Conservation (phyloP, 2,888 invertebrate species). For the Dusona sp. region DNA sequence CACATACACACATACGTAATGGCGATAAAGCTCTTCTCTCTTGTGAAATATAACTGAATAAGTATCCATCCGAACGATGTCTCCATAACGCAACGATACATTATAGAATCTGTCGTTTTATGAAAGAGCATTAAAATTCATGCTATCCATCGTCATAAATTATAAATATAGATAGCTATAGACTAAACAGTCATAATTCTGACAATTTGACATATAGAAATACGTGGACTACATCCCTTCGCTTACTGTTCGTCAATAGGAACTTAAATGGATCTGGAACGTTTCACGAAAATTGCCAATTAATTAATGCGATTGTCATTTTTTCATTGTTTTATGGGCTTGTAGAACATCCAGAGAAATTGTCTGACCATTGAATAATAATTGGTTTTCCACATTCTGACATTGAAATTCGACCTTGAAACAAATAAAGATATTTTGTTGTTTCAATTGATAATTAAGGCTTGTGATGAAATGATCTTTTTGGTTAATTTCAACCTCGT, state of each 20-base stretch:
- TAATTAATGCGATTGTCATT: background rate
- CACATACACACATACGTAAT: background rate
- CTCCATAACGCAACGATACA: slow-evolving; percentile 34
- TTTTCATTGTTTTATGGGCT: background rate
- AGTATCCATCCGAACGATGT: slow-evolving; percentile 17
- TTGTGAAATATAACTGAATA: slow-evolving; percentile 44
- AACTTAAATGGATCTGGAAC: background rate
- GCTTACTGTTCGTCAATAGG: background rate
- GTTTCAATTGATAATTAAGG: background rate
- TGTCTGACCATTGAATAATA: background rate
- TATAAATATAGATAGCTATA: background rate
- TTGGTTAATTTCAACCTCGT: too few relatives aligned
- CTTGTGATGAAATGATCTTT: background rate
- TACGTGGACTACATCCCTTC: background rate
- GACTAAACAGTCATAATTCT: background rate
- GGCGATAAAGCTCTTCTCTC: slow-evolving; percentile 6
- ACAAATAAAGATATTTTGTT: background rate
- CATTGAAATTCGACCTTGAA: background rate
- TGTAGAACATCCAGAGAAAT: background rate
- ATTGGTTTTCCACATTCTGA: background rate
- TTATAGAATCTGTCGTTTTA: slow-evolving; percentile 46
- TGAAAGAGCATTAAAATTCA: slow-evolving; percentile 53
- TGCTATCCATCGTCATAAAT: background rate
- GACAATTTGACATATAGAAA: background rate
- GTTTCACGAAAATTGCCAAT: background rate